Percentiles rank a stretch among this genome's conserved stretches.
Conservation (phyloP, 2,797 vertebrate species). For the Calcarius lapponicus region DNA sequence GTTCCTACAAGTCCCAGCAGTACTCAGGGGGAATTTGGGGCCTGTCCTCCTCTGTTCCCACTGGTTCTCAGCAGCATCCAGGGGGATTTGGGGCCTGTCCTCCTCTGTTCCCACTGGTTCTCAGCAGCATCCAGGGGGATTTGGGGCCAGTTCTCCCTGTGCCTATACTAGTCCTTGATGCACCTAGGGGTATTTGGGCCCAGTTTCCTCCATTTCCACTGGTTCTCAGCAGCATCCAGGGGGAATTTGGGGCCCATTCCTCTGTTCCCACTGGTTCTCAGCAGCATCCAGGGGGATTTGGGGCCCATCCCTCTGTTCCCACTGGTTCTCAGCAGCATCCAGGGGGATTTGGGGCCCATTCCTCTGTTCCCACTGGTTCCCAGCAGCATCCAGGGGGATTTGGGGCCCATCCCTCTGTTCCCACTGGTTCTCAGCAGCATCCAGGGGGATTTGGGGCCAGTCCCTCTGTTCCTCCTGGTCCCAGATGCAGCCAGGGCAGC, state of each 20-base stretch:
- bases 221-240: rapidly evolving
- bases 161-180: no score
- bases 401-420: rapidly evolving
- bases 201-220: rapidly evolving
- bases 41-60: no score
- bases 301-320: no score
- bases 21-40: not conserved
- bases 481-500: not conserved
- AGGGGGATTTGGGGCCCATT: not conserved
- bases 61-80: not conserved
- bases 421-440: not conserved
- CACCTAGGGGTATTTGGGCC: not conserved
- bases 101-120: no score
- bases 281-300: not conserved
- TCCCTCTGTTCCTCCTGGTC: not conserved
- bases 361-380: rapidly evolving
- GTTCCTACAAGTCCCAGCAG: no score
- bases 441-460: no score
- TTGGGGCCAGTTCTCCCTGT: not conserved
- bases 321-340: no score
- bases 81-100: not conserved
- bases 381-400: rapidly evolving
- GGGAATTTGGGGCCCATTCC: not conserved
- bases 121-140: rapidly evolving
- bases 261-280: not conserved